Conservation (phyloP, 92 coral and sea anemone genomes). For the Pocillopora grandis region DNA sequence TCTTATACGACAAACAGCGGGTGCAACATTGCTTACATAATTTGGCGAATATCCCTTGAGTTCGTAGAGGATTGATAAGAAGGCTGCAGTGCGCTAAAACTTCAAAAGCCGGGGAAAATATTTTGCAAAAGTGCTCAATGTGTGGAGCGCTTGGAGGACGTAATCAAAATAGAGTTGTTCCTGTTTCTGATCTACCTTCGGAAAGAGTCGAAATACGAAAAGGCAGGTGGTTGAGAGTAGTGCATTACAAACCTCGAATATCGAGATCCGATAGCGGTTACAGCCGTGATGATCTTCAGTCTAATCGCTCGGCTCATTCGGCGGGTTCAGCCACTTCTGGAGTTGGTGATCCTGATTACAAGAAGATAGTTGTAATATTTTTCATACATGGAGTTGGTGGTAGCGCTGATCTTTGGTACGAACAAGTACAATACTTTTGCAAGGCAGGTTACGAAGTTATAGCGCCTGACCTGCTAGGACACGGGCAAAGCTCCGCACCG, state of each 20-base stretch:
- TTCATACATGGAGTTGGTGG: conserved; percentile 98
- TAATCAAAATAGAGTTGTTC: conserved; percentile 59
- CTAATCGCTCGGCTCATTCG: conserved; percentile 19
- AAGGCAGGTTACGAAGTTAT: conserved; percentile 88
- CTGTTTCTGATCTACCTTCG: conserved; percentile 62
- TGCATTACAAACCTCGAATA: conserved; percentile 57
- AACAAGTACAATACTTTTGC: conserved; percentile 82
- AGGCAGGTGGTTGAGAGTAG: conserved; percentile 71
- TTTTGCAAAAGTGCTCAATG: conserved; percentile 35
- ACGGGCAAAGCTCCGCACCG: conserved; percentile 92
- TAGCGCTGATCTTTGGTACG: conserved; percentile 90
- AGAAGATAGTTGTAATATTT: conserved; percentile 75
- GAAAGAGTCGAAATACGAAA: conserved; percentile 82
- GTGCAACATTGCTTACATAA: background rate
- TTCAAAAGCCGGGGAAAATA: background rate
- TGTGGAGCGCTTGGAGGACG: conserved; percentile 50
- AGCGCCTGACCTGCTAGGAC: conserved; percentile 95
- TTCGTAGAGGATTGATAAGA: background rate
- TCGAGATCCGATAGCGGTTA: conserved; percentile 45
- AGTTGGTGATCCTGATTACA: conserved; percentile 40
- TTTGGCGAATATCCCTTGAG: background rate
- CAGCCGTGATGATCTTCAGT: conserved; percentile 9
- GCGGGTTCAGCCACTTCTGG: conserved; percentile 10
- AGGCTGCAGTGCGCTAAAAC: background rate
- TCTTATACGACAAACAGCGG: background rate